These are phyloP conservation scores for Emydura subglobosa DNA, from an alignment of 2,113 vertebrate genomes.

Conservation along the genomic window DNA sequence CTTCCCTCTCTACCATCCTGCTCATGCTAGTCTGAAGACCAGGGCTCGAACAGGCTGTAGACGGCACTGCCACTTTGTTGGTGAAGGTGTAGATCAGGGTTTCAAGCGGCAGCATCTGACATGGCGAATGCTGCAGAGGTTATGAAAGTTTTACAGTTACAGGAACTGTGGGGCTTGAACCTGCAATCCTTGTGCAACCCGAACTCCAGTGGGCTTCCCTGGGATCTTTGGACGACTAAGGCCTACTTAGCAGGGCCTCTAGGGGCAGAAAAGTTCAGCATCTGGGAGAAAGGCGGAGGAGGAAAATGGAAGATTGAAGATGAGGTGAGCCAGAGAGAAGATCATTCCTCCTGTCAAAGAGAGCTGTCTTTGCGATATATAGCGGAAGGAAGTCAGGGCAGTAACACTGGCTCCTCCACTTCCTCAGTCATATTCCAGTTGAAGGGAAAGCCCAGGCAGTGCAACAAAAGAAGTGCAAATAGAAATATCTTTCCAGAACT, in stretches of 20 bases:
- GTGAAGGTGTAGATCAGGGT: background rate
- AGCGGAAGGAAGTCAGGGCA: background rate
- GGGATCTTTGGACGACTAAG: background rate
- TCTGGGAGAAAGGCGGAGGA: background rate
- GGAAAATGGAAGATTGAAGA: background rate
- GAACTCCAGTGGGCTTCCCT: background rate
- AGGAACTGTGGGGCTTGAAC: background rate
- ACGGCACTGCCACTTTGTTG: too few relatives aligned
- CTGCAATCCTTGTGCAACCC: accelerated
- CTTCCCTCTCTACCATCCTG: background rate
- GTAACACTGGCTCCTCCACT: slow-evolving; percentile 28
- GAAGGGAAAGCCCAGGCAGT: slow-evolving; percentile 59
- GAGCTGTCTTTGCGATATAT: background rate
- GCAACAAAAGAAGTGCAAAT: slow-evolving; percentile 66
- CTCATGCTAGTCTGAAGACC: background rate
- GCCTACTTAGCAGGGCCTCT: accelerated
- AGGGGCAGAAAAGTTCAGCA: background rate
- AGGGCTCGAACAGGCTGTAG: background rate
- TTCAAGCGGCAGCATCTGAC: background rate
- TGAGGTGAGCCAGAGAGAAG: background rate
- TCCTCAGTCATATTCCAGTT: slow-evolving; percentile 55
- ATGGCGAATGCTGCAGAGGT: background rate
- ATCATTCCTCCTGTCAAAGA: background rate
- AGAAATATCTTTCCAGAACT: slow-evolving; percentile 62
- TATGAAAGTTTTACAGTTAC: background rate